Conservation (phyloP, 2,113 vertebrate genomes). For the Orycteropus afer region DNA sequence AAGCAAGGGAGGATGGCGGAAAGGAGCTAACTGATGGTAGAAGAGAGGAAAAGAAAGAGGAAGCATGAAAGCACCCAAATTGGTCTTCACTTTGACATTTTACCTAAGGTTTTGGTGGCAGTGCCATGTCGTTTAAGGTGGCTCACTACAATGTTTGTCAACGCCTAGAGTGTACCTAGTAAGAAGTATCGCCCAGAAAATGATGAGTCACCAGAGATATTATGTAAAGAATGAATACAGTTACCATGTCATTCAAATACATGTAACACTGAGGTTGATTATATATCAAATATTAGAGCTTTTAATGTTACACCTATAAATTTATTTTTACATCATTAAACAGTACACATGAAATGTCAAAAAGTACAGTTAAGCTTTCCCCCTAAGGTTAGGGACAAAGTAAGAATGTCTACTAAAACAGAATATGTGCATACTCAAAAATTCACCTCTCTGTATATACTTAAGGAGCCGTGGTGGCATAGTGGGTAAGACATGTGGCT, state of each 20-base stretch:
- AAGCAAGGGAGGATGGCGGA: neutral
- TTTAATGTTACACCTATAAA: neutral
- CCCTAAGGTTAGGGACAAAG: no score
- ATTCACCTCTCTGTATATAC: no score
- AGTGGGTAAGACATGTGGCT: no score
- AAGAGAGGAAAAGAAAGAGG: slow-evolving; percentile 1
- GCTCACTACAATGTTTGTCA: neutral
- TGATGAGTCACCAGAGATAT: neutral
- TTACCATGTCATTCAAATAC: neutral
- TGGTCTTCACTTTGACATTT: neutral
- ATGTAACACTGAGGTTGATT: neutral
- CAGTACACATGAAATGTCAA: neutral
- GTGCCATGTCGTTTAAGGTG: neutral
- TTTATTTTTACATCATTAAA: slow-evolving; percentile 48
- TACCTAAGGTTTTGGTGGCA: neutral
- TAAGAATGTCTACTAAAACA: no score
- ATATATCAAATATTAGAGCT: slow-evolving; percentile 24
- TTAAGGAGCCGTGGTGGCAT: no score
- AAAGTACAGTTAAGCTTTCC: no score
- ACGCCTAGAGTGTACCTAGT: neutral
- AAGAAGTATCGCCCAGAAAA: neutral
- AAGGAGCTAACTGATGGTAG: neutral
- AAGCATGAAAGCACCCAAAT: neutral
- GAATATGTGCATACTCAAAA: no score
- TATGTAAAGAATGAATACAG: neutral